Base-by-base conservation (phyloP, 2,113 vertebrate genomes). In the Elephas maximus region DNA sequence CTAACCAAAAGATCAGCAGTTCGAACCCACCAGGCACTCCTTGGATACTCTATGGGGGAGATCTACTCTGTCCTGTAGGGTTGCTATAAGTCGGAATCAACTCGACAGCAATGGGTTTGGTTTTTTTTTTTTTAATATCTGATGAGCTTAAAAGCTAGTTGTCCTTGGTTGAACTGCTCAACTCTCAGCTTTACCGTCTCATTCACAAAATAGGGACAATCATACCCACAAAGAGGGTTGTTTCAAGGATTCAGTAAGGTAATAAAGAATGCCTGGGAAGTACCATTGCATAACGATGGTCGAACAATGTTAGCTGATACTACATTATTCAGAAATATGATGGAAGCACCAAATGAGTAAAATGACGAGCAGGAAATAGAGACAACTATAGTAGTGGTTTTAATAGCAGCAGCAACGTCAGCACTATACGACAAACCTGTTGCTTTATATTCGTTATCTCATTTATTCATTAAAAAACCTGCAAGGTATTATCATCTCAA, bases 371-470 rank as follows among this genome's bases (percentile, higher is more conserved):
- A 57, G 24, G 41, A 84, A 77, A 28, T 1, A 21, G 1, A 48
- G 71, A 45, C 8, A 15, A 30, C 23, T 0, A 2, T 2, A 20
- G 8, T 0, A 45, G n/a, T 0, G 21, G 12, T 41, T 85, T 51
- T 53, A 71, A 20, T 8, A 53, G 37, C 37, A 74, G 10, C 12
- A 77, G 10, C 18, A 48, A 60, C 18, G 23, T 21, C 0, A 33
- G 11, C 15, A n/a, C 26, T 20, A 4, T 0, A 4, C 14, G 24
- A 78, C 9, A 4, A 21, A 33, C 30, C 2, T 33, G 74, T 15
- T 20, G 24, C 45, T 88, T 51, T 12, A 23, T 0, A 2, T 6
- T 24, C 80, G 33, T 41, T 33, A 20, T n/a, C 20, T 77, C 63
- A 21, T 12, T 30, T 4, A 28, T 2, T 71, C 69, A 71, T 7